Base-by-base conservation (phyloP, 2,888 invertebrate genomes). In the Cataglyphis rosenhaueri region DNA sequence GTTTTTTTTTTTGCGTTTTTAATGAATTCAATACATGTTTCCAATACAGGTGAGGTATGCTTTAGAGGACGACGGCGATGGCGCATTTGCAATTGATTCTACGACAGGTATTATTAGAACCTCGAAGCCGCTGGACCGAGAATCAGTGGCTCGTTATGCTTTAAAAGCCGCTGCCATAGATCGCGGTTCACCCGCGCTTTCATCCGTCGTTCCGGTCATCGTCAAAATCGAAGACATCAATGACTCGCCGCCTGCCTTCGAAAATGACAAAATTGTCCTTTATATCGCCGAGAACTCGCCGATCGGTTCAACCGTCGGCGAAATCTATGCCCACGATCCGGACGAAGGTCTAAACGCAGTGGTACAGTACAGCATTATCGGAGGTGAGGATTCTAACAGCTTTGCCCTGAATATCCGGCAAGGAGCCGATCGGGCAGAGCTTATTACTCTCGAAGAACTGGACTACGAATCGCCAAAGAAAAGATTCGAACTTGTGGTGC, bases 211-310 rank as follows among this genome's bases (percentile, higher is more conserved):
- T 25, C 96, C 97, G 73, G 97, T 98, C 1, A 97, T 97, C 84
- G 97, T 98, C 74, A 96, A 97, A 91, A 96, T 98, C 75, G 98
- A 98, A 92, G 98, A 98, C 92, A 97, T 98, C 12, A 98, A 98
- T 92, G 98, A 98, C 92, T 98, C 98, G 0, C 98, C 98, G 0
- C 98, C 98, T 0, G 97, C 97, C 0, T 99, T 98, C 94, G 97
- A 98, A 84, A 97, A 97, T 3, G 98, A 98, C 91, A 97, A 97
- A 92, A 97, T 99, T 18, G 96, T 97, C 0, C 96, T 99, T 57
- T 98, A 98, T 93, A 97, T 99, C 5, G 96, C 98, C 0, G 99
- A 99, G 95, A 99, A 99, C 94, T 98, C 98, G n/a, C 99, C 99
- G 0, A 96, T 99, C 0, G 99, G 99, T 0, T 98, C 99, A 0